A percentile compares a stretch with the other conserved stretches of the same genome.
phyloP scores from a whole-genome alignment of 2,797 vertebrate genomes.

The Heterohyrax brucei region DNA sequence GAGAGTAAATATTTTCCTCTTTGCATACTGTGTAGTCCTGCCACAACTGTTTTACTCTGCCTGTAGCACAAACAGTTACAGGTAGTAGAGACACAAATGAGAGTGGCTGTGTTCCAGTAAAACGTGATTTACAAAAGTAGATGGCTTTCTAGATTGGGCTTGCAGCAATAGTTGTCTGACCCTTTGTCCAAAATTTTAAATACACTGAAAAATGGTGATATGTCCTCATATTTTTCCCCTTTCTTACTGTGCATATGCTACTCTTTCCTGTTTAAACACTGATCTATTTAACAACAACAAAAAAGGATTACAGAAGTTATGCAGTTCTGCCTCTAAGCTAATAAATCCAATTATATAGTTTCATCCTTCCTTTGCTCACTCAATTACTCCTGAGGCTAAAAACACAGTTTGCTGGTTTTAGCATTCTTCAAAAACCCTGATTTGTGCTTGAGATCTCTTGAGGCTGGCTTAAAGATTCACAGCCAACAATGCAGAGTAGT shows the following conservation, averaged over 20 bases:
- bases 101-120: background rate
- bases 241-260: background rate
- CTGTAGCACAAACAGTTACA: background rate
- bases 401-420: constrained; percentile 25
- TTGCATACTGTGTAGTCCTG: background rate
- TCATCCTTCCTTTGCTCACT: constrained; percentile 30
- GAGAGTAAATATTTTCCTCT: background rate
- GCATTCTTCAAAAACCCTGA: constrained; percentile 24
- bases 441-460: background rate
- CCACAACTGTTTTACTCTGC: background rate
- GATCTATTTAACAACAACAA: background rate
- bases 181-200: background rate
- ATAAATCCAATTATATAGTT: background rate
- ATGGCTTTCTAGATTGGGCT: background rate
- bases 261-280: background rate
- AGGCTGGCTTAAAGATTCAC: background rate
- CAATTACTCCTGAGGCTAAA: background rate
- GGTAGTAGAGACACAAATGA: background rate
- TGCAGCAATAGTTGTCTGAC: background rate
- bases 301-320: constrained; percentile 20
- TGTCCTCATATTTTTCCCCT: background rate
- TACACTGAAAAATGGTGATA: background rate
- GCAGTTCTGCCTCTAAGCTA: background rate
- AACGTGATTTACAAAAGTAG: background rate
- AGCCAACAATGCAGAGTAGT: background rate